Conservation (phyloP, 2,797 vertebrate genomes). For the Xerus rutilus region DNA sequence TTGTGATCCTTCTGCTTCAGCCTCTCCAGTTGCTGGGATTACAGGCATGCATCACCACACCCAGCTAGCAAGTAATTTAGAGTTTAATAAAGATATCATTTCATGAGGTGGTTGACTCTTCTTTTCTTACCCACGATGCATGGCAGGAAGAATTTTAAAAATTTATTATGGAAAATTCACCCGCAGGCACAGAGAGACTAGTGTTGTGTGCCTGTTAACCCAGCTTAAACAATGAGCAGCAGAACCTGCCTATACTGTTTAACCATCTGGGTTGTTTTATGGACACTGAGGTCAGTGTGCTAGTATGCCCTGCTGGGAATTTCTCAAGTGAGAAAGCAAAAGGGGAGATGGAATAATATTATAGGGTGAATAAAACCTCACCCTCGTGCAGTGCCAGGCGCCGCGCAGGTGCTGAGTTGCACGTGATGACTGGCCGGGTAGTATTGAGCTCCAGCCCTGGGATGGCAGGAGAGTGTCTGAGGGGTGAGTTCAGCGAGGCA, state of each 20-base stretch:
- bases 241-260: not conserved
- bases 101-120: not conserved
- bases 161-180: not conserved
- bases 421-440: not conserved
- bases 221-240: not conserved
- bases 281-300: not conserved
- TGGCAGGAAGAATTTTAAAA: not conserved
- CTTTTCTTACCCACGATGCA: not conserved
- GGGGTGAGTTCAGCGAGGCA: not conserved
- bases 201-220: not conserved
- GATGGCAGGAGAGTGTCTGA: not conserved
- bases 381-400: rapidly evolving
- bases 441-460: not conserved
- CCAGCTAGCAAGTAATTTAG: constrained; percentile 13
- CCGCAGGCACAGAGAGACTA: not conserved
- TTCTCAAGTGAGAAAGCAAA: not conserved
- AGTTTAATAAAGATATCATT: constrained; percentile 11
- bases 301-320: not conserved
- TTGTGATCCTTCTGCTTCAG: too few species aligned
- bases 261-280: not conserved
- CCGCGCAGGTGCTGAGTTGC: rapidly evolving
- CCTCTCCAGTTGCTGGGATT: too few species aligned
- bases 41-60: too few species aligned
- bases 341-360: not conserved
- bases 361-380: not conserved